phyloP scores from a whole-genome alignment of 2,113 vertebrate genomes.

The Agapornis roseicollis region DNA sequence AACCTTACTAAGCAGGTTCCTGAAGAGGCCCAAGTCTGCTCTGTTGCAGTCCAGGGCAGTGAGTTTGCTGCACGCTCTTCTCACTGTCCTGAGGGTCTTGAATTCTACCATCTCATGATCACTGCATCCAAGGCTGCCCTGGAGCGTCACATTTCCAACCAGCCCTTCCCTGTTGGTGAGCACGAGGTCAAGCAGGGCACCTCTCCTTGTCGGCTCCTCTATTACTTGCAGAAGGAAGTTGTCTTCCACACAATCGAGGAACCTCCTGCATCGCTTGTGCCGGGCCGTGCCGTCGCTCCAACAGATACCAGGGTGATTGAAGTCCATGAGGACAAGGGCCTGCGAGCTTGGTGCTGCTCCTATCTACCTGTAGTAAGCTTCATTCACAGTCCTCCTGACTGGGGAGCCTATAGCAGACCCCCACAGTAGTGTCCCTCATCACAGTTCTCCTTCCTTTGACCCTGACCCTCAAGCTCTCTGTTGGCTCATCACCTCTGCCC shows the following conservation, averaged over 20 bases:
- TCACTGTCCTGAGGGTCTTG: neutral
- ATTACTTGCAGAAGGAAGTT: neutral
- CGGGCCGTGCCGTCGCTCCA: rapidly evolving
- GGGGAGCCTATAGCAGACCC: neutral
- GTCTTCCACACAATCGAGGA: neutral
- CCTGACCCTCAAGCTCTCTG: neutral
- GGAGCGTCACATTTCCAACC: neutral
- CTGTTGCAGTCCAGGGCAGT: neutral
- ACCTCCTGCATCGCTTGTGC: neutral
- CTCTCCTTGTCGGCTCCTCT: neutral
- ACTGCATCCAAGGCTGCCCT: neutral
- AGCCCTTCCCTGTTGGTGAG: neutral
- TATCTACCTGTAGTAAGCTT: neutral
- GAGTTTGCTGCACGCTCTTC: neutral
- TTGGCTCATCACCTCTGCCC: neutral
- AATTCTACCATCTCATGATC: neutral
- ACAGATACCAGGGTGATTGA: neutral
- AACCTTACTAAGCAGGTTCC: neutral
- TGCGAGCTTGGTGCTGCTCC: neutral
- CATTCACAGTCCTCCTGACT: neutral
- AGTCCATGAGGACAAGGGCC: neutral
- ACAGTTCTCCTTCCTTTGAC: neutral
- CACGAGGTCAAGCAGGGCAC: neutral
- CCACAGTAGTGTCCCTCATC: neutral
- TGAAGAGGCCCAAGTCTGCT: neutral